Base-by-base conservation (phyloP, 2,113 vertebrate genomes). In the Hydrochoerus hydrochaeris region DNA sequence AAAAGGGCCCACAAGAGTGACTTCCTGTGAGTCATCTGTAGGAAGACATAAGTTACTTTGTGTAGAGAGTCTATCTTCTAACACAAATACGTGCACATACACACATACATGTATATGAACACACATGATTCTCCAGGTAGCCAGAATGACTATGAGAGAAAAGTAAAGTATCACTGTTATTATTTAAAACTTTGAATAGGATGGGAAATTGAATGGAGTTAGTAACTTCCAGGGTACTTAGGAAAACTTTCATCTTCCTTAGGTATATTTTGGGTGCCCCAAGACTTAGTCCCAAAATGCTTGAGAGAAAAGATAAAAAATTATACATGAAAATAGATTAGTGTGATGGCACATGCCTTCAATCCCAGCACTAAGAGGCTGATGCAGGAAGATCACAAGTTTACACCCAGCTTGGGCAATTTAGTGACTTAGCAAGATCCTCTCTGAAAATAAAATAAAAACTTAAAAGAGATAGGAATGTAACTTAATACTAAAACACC, bases 11-110 rank as follows among this genome's bases (percentile, higher is more conserved):
- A 49, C 8, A 65, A 24, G 77, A 52, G 71, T 71, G 22, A 75
- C 89, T 93, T 92, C 67, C 44, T 83, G 10, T 92, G 41, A 44
- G 24, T 46, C 71, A 73, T 44, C 14, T 75, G 71, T 44, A 75
- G 71, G 71, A 28, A 41, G 71, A 26, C 9, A 7, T 82, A 97
- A 95, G 92, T 92, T 89, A 75, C 28, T 92, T 91, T 94, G 82
- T 71, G 71, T 54, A 63, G 52, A 52, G 38, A 89, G 69, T 85
- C 95, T 17, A 94, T 13, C 38, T 94, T 52, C 57, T 60, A 10
- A 35, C 35, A 30, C 38, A 44, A 41, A 38, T 57, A 41, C 57
- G 22, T 49, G 52, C 44, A 88, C 38, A 82, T 14, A 58, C 57
- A 65, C 35, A 41, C 26, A 30, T 30, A 87, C 20, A 83, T 2